Evolutionary conservation across 2,113 vertebrate genomes (phyloP).

Genomic region (Halcyon malimbica): DNA sequence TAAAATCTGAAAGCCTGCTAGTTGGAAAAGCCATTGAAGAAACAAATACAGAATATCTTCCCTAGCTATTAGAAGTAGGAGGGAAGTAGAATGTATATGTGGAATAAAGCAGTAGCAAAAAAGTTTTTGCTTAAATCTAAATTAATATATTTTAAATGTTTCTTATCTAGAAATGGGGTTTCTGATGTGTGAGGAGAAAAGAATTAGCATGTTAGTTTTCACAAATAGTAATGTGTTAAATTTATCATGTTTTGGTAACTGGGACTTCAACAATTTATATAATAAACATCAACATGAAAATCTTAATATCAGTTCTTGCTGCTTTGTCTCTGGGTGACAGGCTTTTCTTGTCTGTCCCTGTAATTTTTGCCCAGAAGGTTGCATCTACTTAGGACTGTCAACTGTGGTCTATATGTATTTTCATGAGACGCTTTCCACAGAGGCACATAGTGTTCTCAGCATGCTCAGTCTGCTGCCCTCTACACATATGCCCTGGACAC

Average conservation of each 20-base stretch:
- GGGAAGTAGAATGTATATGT: background rate
- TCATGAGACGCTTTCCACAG: background rate
- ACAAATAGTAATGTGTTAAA: background rate
- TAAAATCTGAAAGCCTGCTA: background rate
- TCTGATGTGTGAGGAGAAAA: background rate
- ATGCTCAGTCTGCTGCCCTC: rapidly evolving
- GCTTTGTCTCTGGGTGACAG: background rate
- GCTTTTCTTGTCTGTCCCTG: background rate
- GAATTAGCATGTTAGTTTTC: background rate
- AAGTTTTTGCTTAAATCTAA: background rate
- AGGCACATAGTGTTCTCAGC: background rate
- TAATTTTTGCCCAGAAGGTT: background rate
- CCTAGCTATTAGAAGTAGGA: background rate
- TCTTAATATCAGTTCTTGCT: background rate
- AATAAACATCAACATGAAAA: background rate
- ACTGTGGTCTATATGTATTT: background rate
- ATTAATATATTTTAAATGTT: background rate
- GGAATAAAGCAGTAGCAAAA: background rate
- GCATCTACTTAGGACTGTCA: background rate
- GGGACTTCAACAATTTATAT: background rate
- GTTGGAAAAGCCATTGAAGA: background rate
- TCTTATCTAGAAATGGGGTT: background rate
- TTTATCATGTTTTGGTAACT: background rate
- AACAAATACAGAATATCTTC: background rate
- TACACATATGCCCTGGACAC: background rate